Evolutionary conservation across 2,797 vertebrate genomes (phyloP), one percentile per base, ranked within the genome.

Genomic region (Siniperca scherzeri): DNA sequence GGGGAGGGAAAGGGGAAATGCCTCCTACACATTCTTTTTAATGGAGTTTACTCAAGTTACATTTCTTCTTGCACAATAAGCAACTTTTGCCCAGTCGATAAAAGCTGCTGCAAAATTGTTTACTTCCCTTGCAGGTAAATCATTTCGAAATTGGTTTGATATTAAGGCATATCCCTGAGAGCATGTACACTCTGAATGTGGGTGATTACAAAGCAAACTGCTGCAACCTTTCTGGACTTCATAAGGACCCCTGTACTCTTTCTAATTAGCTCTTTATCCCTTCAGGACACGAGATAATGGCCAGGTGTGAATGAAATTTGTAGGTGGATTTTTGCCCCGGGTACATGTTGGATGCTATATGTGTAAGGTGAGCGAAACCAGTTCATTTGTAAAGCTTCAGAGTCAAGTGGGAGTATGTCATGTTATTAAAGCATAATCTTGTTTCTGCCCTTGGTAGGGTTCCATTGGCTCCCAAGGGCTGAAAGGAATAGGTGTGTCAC

Each of bases 51-150:
- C 77, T 80, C 76, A 66, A 83, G 89, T 87, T 91, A 86, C 83
- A 90, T 93, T 89, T 87, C 82, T 92, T 94, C 88, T 82, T 91
- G 85, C 91, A 91, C 87, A 93, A 93, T 93, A 92, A 92, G 91
- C 89, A 89, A 89, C 93, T 93, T 92, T 77, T 76, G 50, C 73
- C 57, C 70, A 78, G 91, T 95, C 92, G 85, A 96, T 95, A 91
- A 93, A 93, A 91, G 84, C 70, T 17, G 3, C 75, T 30, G 85
- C 87, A 89, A 93, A 94, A 93, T 91, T 92, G 93, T 95, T 95
- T 94, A 91, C 89, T 92, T 94, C 87, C 85, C 88, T 90, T 84
- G 89, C 90, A 94, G 92, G 90, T 93, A 94, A 96, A 95, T 95
- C 83, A 94, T 91, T 93, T 90, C 65, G 93, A 94, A 96, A 95